These are phyloP conservation scores for Diachrysia chrysitis DNA, from an alignment of 2,888 invertebrate genomes.

Conservation along the genomic window DNA sequence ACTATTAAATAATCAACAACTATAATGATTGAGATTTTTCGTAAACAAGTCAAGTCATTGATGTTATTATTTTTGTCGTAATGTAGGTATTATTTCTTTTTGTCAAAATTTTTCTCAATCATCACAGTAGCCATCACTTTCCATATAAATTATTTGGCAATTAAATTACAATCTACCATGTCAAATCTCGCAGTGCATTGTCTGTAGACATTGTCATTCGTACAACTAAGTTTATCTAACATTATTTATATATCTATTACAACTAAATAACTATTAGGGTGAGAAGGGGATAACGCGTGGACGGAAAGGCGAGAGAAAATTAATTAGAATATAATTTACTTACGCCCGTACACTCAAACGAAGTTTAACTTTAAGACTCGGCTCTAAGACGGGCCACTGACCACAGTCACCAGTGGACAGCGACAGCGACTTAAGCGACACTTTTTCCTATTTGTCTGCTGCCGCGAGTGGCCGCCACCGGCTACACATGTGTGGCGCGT, in stretches of 20 bases:
- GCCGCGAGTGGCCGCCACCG: too few species aligned
- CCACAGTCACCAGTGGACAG: too few species aligned
- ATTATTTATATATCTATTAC: conserved; percentile 35
- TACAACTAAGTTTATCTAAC: conserved; percentile 38
- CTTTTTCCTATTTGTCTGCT: too few species aligned
- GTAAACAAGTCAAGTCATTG: background rate
- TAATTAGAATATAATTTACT: conserved; percentile 12
- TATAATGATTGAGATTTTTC: conserved; percentile 23
- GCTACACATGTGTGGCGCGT: too few species aligned
- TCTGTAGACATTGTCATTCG: conserved; percentile 59
- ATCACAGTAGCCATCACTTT: conserved; percentile 18
- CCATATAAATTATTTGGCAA: conserved; percentile 67
- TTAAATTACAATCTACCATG: conserved; percentile 77
- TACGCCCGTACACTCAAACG: background rate
- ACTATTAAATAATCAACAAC: conserved; percentile 30
- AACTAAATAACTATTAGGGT: conserved; percentile 46
- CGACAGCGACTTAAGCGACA: too few species aligned
- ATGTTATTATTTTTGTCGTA: background rate
- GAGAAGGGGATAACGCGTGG: conserved; percentile 46
- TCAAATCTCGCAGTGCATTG: conserved; percentile 86
- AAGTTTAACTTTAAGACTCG: conserved; percentile 5
- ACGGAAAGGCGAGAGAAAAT: conserved; percentile 52
- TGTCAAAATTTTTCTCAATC: conserved; percentile 10
- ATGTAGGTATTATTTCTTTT: background rate
- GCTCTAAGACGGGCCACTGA: too few species aligned